Evolutionary conservation across 2,113 vertebrate genomes (phyloP).

Genomic region (Gobiocypris rarus): DNA sequence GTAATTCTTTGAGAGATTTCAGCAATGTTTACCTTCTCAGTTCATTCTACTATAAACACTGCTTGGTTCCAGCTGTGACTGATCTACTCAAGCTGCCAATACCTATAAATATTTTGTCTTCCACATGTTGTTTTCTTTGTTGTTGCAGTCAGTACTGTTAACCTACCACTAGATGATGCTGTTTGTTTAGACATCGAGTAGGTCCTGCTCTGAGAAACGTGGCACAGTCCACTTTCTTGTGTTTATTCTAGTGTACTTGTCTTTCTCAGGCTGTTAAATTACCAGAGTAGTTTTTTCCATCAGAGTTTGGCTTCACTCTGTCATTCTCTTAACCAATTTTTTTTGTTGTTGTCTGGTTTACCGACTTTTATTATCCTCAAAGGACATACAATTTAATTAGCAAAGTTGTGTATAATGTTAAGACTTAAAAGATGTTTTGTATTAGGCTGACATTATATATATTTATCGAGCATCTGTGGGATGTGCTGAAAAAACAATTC

Average conservation of each 20-base stretch:
- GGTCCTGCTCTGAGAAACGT: conserved; percentile 11
- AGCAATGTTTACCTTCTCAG: not conserved
- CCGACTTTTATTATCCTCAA: too few species aligned
- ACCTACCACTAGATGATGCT: conserved; percentile 1
- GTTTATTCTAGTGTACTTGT: not conserved
- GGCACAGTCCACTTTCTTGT: not conserved
- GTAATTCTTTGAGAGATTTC: not conserved
- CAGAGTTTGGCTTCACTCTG: not conserved
- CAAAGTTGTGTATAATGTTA: too few species aligned
- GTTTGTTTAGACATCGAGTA: not conserved
- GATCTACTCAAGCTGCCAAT: not conserved
- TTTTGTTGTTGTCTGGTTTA: not conserved
- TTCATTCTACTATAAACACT: not conserved
- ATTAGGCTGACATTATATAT: too few species aligned
- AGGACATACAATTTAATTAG: too few species aligned
- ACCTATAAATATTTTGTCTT: not conserved
- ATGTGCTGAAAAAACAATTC: too few species aligned
- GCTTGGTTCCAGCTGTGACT: not conserved
- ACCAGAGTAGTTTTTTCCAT: not conserved
- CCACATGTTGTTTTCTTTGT: not conserved
- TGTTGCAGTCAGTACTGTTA: not conserved
- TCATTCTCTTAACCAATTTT: not conserved
- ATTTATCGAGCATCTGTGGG: too few species aligned
- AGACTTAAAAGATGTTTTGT: too few species aligned
- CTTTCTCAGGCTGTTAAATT: not conserved